phyloP scores from a whole-genome alignment of 2,797 vertebrate genomes.

The Pantherophis alleghaniensis region DNA sequence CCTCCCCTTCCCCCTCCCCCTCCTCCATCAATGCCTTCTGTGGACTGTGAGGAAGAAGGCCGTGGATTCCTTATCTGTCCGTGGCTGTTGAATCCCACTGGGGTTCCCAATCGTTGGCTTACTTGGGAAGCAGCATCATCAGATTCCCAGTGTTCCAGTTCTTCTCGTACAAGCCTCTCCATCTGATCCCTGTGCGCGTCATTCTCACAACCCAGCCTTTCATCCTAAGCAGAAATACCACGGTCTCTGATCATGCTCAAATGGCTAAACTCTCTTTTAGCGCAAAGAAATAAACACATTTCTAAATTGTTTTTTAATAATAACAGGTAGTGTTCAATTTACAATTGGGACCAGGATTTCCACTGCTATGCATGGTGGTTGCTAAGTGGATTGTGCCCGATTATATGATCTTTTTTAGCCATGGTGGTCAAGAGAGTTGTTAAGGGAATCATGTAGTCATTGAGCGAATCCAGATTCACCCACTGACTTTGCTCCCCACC shows the following conservation, averaged over 20 bases:
- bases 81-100: slow-evolving; percentile 68
- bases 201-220: slow-evolving; percentile 83
- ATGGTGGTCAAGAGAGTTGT: neutral
- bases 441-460: neutral
- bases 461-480: neutral
- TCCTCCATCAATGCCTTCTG: slow-evolving; percentile 77
- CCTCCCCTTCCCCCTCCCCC: slow-evolving; percentile 61
- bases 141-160: slow-evolving; percentile 92
- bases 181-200: slow-evolving; percentile 90
- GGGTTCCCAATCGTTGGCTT: slow-evolving; percentile 79
- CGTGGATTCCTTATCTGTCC: slow-evolving; percentile 75
- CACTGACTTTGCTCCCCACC: too few relatives aligned
- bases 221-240: slow-evolving; percentile 76
- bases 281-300: neutral
- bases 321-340: neutral
- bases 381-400: neutral
- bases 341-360: neutral
- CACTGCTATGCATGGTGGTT: accelerated
- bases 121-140: slow-evolving; percentile 87
- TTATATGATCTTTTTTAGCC: neutral
- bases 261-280: neutral
- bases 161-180: slow-evolving; percentile 90
- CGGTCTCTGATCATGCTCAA: neutral
- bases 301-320: neutral
- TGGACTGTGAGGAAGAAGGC: slow-evolving; percentile 87